phyloP scores from a whole-genome alignment of 2,797 vertebrate species.

The Podarcis lilfordi region DNA sequence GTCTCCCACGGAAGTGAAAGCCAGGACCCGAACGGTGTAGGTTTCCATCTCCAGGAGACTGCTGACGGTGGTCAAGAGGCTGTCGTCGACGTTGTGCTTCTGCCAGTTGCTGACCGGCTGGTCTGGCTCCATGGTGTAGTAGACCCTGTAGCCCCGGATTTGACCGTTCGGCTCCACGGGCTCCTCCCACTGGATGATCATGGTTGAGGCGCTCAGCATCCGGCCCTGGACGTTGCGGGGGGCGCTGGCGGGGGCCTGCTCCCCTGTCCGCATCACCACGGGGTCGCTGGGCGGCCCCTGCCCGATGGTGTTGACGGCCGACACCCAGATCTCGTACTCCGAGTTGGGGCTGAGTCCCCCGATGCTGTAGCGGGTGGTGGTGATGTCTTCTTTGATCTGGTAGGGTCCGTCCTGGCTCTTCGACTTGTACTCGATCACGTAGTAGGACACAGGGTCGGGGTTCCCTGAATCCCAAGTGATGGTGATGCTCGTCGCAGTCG shows the following conservation, averaged over 20 bases:
- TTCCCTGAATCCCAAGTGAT: constrained; percentile 99
- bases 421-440: constrained; percentile 95
- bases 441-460: constrained; percentile 94
- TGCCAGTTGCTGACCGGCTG: constrained; percentile 93
- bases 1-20: constrained; percentile 97
- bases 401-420: constrained; percentile 95
- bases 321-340: constrained; percentile 96
- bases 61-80: constrained; percentile 93
- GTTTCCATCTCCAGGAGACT: constrained; percentile 92
- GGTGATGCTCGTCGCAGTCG: constrained; percentile 97
- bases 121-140: constrained; percentile 95
- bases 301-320: constrained; percentile 95
- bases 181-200: constrained; percentile 98
- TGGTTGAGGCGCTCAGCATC: constrained; percentile 93
- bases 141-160: constrained; percentile 96
- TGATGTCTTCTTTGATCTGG: constrained; percentile 95
- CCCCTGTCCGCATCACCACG: constrained; percentile 93
- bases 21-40: constrained; percentile 94
- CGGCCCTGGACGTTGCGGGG: constrained; percentile 93
- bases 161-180: constrained; percentile 97
- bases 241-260: constrained; percentile 95
- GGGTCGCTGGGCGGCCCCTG: constrained; percentile 96
- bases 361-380: constrained; percentile 97
- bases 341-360: constrained; percentile 98
- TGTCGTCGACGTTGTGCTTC: constrained; percentile 97